Evolutionary conservation across 2,113 vertebrate genomes (phyloP), one percentile per base, ranked within the genome.

Genomic region (Danio rerio): DNA sequence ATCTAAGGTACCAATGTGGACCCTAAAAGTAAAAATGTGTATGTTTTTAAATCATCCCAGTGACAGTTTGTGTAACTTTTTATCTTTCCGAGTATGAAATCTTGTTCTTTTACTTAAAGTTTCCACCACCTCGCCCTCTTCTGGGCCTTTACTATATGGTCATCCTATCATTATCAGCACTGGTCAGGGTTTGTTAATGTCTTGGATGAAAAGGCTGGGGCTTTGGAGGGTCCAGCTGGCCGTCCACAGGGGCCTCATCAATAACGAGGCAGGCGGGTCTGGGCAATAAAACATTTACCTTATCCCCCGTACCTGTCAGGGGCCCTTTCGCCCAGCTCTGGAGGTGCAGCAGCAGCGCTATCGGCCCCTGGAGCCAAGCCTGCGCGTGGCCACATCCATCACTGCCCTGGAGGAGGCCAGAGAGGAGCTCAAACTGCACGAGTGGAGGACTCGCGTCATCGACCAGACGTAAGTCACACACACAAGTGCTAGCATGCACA

Each of bases 271-370:
- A 15, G 82, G 70, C 81, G 87, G 81, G 68, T 55, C 71, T 59
- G 62, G 78, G 81, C 59, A 43, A 78, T 89, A 88, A 88, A 88
- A 62, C 78, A 31, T 55, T 78, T 80, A 10, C 65, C 6, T 88
- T 86, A 49, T 84, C 73, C 80, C 61, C 81, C 88, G 1, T 87
- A 71, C 86, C 86, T 91, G 81, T 71, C 90, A 99, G 96, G 95
- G 95, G 21, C 95, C 94, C 42, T 94, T 95, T 87, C 94, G 93
- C 0, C 77, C 94, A 85, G 78, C 92, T 0, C 83, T 82, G 7
- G 95, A 96, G 74, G 95, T 96, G 42, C 72, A 94, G 84, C 66
- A 71, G 84, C 97, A 98, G 86, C 93, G 92, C 15, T 90, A 94
- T 82, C 94, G 90, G 81, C 95, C 94, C 83, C 85, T 95, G 88